These are phyloP conservation scores for Chymomyza costata DNA, from an alignment of 1,140 invertebrate species.

Conservation along the genomic window DNA sequence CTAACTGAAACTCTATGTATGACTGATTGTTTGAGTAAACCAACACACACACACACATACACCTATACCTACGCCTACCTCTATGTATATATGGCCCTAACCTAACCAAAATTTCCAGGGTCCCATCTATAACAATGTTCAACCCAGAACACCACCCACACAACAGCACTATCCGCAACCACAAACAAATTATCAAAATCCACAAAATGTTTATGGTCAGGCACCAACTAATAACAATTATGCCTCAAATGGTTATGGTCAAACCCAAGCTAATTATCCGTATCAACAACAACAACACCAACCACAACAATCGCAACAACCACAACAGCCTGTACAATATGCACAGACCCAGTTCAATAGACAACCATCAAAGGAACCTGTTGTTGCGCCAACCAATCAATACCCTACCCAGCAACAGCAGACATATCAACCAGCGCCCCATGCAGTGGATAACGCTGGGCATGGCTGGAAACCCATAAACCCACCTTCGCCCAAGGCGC, in stretches of 20 bases:
- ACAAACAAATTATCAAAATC: slow-evolving; percentile 14
- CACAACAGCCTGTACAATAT: slow-evolving; percentile 55
- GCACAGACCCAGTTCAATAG: slow-evolving; percentile 66
- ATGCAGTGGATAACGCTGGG: slow-evolving; percentile 24
- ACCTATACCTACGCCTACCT: slow-evolving; percentile 19
- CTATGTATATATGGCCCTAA: slow-evolving; percentile 4
- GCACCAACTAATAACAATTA: slow-evolving; percentile 26
- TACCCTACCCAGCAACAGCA: not conserved
- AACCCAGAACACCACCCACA: slow-evolving; percentile 38
- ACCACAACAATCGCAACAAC: slow-evolving; percentile 14
- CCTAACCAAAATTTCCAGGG: slow-evolving; percentile 61
- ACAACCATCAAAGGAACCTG: slow-evolving; percentile 54
- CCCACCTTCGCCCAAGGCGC: slow-evolving; percentile 49
- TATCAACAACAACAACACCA: slow-evolving; percentile 24
- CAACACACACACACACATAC: slow-evolving; percentile 15
- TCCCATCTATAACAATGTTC: slow-evolving; percentile 71
- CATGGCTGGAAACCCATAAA: slow-evolving; percentile 65
- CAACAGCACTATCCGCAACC: slow-evolving; percentile 28
- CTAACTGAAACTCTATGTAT: too few species aligned
- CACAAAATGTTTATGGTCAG: slow-evolving; percentile 23
- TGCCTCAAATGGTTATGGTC: slow-evolving; percentile 29
- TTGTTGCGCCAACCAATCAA: slow-evolving; percentile 1
- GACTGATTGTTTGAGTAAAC: too few species aligned
- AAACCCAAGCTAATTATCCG: slow-evolving; percentile 4
- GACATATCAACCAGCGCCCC: slow-evolving; percentile 13